These are phyloP conservation scores for Drosophila rufa DNA, from an alignment of 1,140 invertebrate genomes.

Conservation along the genomic window DNA sequence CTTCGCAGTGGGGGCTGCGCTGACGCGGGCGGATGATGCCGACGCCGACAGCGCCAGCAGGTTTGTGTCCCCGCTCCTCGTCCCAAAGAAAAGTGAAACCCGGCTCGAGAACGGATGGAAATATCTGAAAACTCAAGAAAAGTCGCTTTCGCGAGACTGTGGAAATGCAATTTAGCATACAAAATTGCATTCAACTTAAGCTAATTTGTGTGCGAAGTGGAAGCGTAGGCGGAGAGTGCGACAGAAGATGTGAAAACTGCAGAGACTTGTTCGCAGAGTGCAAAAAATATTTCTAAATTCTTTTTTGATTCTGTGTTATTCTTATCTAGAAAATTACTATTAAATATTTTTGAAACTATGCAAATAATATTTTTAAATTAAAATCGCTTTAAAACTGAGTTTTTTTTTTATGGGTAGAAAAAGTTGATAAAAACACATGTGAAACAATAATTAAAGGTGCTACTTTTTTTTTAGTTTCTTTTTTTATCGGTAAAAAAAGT, in stretches of 20 bases:
- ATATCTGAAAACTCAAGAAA: conserved; percentile 9
- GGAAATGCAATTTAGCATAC: conserved; percentile 5
- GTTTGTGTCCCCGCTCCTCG: conserved; percentile 37
- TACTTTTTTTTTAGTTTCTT: too few species aligned
- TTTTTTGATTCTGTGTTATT: background rate
- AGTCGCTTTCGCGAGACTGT: conserved; percentile 5
- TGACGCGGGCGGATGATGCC: conserved; percentile 33
- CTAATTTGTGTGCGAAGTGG: conserved; percentile 5
- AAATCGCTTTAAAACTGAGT: too few species aligned
- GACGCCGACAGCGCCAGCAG: conserved; percentile 31
- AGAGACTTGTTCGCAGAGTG: too few species aligned
- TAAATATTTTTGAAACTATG: too few species aligned
- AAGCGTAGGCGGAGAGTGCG: conserved; percentile 10
- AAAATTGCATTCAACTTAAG: background rate
- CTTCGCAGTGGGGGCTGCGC: conserved; percentile 38
- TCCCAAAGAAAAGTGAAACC: background rate
- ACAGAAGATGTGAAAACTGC: background rate
- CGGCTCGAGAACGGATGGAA: too few species aligned
- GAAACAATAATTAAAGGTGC: too few species aligned
- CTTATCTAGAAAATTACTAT: too few species aligned
- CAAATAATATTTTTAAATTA: too few species aligned
- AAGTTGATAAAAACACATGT: too few species aligned
- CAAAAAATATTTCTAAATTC: background rate
- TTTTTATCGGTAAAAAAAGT: too few species aligned
- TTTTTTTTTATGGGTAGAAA: too few species aligned